A percentile compares a stretch with the other conserved stretches of the same genome.
Evolutionary conservation across 2,113 vertebrate genomes (phyloP).

Genomic region (Microcebus jonahi): DNA sequence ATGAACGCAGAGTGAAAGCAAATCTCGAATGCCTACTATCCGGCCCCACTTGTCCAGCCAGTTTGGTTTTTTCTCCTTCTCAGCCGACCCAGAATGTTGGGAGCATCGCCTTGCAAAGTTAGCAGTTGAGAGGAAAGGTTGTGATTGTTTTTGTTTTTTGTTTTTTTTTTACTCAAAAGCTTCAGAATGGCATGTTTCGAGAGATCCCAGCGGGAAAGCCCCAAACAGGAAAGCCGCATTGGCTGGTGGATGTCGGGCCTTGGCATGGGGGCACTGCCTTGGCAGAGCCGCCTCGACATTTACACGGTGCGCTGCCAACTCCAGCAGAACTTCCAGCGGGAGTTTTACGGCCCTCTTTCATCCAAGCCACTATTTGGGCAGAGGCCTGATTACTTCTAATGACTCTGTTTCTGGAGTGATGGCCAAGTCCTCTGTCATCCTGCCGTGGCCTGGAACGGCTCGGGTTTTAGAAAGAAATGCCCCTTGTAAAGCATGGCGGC

Average conservation of each 20-base stretch:
- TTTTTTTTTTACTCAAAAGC: background rate
- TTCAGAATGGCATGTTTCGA: background rate
- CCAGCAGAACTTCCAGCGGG: constrained; percentile 22
- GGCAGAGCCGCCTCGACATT: constrained; percentile 22
- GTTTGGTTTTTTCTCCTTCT: background rate
- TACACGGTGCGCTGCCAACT: background rate
- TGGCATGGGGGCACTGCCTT: constrained; percentile 60
- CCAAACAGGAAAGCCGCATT: constrained; percentile 30
- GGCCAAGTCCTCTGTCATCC: constrained; percentile 72
- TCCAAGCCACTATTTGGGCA: constrained; percentile 63
- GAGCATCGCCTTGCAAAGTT: background rate
- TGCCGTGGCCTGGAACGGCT: constrained; percentile 49
- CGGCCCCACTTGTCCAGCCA: background rate
- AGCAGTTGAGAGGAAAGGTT: background rate
- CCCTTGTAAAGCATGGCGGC: background rate
- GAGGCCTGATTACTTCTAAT: constrained; percentile 60
- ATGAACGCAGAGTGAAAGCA: background rate
- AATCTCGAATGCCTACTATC: accelerated
- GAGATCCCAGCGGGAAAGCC: constrained; percentile 55
- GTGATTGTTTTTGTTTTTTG: background rate
- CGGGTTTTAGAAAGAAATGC: background rate
- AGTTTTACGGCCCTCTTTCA: constrained; percentile 56
- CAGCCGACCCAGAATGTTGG: background rate
- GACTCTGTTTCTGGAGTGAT: background rate
- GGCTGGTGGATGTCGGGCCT: constrained; percentile 1